These are phyloP conservation scores for Lymantria monacha DNA, from an alignment of 2,888 invertebrate species.

Conservation along the genomic window DNA sequence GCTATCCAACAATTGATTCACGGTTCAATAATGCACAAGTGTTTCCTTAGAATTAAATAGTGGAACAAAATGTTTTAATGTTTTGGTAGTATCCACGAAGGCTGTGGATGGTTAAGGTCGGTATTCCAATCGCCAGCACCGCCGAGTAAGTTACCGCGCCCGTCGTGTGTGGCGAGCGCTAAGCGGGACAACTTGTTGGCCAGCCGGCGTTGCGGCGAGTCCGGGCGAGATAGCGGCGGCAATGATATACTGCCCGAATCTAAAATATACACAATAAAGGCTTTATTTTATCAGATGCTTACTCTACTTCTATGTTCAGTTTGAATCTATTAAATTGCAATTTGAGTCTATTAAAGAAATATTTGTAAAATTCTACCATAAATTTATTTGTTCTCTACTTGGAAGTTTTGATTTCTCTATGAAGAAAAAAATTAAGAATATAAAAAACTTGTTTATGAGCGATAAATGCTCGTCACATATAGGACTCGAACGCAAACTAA, in stretches of 20 bases:
- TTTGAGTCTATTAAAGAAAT: too few species aligned
- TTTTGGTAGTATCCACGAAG: conserved; percentile 70
- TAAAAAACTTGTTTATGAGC: too few species aligned
- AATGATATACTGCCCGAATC: conserved; percentile 75
- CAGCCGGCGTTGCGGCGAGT: conserved; percentile 84
- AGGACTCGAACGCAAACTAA: too few species aligned
- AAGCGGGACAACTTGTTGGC: conserved; percentile 93
- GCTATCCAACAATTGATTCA: too few species aligned
- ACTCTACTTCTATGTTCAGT: not conserved
- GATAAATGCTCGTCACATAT: too few species aligned
- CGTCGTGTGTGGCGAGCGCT: conserved; percentile 94
- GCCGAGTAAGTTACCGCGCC: conserved; percentile 92
- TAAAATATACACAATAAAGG: conserved; percentile 25
- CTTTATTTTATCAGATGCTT: not conserved
- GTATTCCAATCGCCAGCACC: conserved; percentile 89
- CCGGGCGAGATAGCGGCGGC: conserved; percentile 70
- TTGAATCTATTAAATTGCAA: too few species aligned
- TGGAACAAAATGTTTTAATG: conserved; percentile 39
- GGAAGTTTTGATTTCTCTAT: too few species aligned
- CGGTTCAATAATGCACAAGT: too few species aligned
- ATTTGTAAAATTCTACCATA: too few species aligned
- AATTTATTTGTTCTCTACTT: too few species aligned
- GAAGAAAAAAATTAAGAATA: too few species aligned
- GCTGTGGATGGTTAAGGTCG: conserved; percentile 56
- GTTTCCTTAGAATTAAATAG: too few species aligned